Conservation (phyloP, 1,140 invertebrate genomes). For the Cotesia chilonis region DNA sequence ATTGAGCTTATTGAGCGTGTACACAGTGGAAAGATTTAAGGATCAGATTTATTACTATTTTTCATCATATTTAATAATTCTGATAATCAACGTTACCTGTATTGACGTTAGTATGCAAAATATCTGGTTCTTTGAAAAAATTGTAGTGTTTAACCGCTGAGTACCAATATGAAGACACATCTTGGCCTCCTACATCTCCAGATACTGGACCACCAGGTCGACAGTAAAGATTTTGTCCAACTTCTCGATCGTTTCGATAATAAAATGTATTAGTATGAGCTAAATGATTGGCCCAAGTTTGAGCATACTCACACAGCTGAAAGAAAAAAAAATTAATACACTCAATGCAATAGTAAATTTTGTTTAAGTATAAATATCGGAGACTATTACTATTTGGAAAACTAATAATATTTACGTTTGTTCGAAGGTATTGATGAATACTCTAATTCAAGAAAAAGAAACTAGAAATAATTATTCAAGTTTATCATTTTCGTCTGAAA, state of each 20-base stretch:
- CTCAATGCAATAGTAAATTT: too few species aligned
- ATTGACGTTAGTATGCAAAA: conserved; percentile 79
- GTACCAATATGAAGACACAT: conserved; percentile 88
- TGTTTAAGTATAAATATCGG: too few species aligned
- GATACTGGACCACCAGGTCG: conserved; percentile 72
- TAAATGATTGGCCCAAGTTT: conserved; percentile 86
- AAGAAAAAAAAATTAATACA: conserved; percentile 14
- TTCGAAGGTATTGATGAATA: too few species aligned
- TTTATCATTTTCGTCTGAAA: too few species aligned
- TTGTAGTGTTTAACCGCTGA: conserved; percentile 81
- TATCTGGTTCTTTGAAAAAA: conserved; percentile 77
- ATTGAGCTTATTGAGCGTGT: too few species aligned
- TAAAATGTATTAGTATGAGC: conserved; percentile 81
- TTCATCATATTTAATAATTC: too few species aligned
- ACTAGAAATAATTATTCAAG: too few species aligned
- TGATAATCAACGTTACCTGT: conserved; percentile 67
- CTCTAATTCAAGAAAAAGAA: too few species aligned
- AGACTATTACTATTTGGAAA: too few species aligned
- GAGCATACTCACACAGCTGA: conserved; percentile 80
- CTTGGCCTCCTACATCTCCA: conserved; percentile 78
- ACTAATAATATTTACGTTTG: too few species aligned
- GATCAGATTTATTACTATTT: too few species aligned
- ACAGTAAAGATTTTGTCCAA: conserved; percentile 82
- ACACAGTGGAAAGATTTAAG: too few species aligned
- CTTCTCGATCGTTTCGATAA: conserved; percentile 76